Evolutionary conservation across 2,113 vertebrate genomes (phyloP), one percentile per base, ranked within the genome.

Genomic region (Pelecanus crispus): DNA sequence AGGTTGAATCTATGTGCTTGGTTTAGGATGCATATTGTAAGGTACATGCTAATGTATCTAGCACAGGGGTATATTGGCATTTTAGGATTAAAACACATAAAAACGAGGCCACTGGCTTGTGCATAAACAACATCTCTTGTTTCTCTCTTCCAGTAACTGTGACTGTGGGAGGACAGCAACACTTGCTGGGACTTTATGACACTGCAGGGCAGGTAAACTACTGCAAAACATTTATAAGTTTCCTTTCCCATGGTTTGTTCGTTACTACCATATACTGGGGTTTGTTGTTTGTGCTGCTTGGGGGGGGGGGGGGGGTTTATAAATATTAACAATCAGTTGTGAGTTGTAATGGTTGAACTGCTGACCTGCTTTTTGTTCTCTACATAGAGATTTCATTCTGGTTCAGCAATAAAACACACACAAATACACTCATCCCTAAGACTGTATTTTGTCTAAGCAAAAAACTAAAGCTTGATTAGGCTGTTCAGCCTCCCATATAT

Each of bases 171-270:
- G 99, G 99, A 94, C 98, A 98, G 61, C 98, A 99, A 65, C 98
- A 99, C 63, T 97, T 99, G 95, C 97, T 99, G 81, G 99, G 98
- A 81, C 98, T 99, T 47, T 99, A 99, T 61, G 99, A 99, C 96
- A 99, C 99, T 4, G 99, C 99, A 53, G 99, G 99, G 88, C 99
- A 99, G 99, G 99, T 99, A 98, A 86, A 84, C 38, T 65, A 86
- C 72, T n/a, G 36, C 34, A 79, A 65, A 88, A 62, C 6, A 65
- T 92, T 74, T 52, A 15, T n/a, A 11, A n/a, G 17, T 85, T 87
- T 87, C n/a, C 20, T 94, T 94, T 77, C 22, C 15, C 20, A 1
- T 29, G 11, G 11, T 74, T 86, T n/a, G 4, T 75, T 68, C 71
- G 24, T 77, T 74, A 10, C 36, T 70, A 3, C 20, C 21, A 26